Evolutionary conservation across 2,888 invertebrate species (phyloP), one percentile per base, ranked within the genome.

Genomic region (Bimastos eiseni): DNA sequence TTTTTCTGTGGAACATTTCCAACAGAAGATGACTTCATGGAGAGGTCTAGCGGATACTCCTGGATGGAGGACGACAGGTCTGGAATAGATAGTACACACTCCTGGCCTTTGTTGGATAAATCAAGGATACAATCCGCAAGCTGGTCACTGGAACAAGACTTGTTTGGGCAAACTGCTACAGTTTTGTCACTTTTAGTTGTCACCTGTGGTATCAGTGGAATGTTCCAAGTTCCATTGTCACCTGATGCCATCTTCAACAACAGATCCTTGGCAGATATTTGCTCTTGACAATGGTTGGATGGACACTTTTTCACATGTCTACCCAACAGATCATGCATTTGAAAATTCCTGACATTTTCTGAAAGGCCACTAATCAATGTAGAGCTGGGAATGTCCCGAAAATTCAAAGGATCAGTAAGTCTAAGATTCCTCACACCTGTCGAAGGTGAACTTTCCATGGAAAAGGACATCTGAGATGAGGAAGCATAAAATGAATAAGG

Each of bases 91-190:
- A 38, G 88, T 36, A 34, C 36, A 24, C 24, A 38, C 36, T 88
- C 70, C n/a, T 70, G 70, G n/a, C 88, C 88, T 88, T 88, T 88
- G n/a, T 24, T 88, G 34, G 88, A 88, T 37, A 88, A 38, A 88
- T 88, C 88, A 24, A 88, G 88, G 38, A 88, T 38, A 88, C 88
- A 21, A 37, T 88, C 88, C 6, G 19, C 33, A 34, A 24, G 19
- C 86, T 86, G 34, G 34, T 88, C 38, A 38, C 8, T 38, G 38
- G 37, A 89, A 38, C 8, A 89, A n/a, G 89, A 89, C 33, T n/a
- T 70, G 70, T n/a, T n/a, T 70, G 70, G 70, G 70, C 70, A 70
- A 70, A 30, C 30, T n/a, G 70, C 70, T 70, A n/a, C 30, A 70
- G 70, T 8, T n/a, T 70, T 70, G 70, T 70, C 70, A 70, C 70